Conservation (phyloP, 2,797 vertebrate genomes). For the Anas bernieri region DNA sequence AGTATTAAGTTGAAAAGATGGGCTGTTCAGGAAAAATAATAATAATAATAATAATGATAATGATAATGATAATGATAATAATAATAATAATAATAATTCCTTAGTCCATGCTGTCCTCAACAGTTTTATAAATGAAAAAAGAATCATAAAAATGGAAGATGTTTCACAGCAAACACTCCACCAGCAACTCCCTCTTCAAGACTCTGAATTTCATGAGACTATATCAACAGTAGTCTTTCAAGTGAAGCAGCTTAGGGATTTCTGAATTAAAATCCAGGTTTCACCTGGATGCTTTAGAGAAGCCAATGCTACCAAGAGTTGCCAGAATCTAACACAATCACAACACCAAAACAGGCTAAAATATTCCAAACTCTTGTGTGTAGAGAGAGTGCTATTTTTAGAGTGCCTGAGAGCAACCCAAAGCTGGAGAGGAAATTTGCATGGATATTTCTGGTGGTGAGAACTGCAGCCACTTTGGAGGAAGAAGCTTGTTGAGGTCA, state of each 20-base stretch:
- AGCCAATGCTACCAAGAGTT: neutral
- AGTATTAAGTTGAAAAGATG: neutral
- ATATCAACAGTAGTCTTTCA: neutral
- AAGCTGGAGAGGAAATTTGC: neutral
- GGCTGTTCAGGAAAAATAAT: neutral
- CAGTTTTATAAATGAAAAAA: neutral
- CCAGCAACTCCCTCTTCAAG: neutral
- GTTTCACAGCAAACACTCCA: neutral
- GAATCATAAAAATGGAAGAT: neutral
- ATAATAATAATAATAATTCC: no score
- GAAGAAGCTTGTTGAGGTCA: rapidly evolving
- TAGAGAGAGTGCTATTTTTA: neutral
- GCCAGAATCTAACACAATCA: neutral
- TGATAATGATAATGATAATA: neutral
- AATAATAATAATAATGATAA: neutral
- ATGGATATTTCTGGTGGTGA: neutral
- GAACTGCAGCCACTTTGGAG: neutral
- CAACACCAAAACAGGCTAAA: neutral
- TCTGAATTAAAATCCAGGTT: neutral
- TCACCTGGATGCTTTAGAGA: neutral
- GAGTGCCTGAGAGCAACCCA: neutral
- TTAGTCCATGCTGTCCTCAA: neutral
- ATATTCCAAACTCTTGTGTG: neutral
- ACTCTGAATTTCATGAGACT: neutral
- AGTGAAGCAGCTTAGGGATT: neutral